phyloP scores from a whole-genome alignment of 2,888 invertebrate genomes.

The Amphipoea lucens region DNA sequence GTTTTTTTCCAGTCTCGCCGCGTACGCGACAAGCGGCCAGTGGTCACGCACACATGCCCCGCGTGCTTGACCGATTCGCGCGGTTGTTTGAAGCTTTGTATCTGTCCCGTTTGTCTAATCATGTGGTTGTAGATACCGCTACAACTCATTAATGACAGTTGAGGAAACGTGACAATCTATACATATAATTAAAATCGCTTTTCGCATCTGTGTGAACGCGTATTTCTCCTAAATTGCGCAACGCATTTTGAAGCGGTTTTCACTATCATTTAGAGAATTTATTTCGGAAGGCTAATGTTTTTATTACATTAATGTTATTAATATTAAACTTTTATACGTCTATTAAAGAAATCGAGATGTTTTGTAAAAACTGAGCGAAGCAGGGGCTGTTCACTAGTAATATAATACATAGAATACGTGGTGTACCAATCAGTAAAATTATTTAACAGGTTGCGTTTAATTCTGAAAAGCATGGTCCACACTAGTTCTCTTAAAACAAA shows the following conservation, averaged over 20 bases:
- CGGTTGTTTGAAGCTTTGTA: too few relatives aligned
- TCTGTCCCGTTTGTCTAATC: too few relatives aligned
- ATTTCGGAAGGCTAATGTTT: not conserved
- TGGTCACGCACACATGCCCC: too few relatives aligned
- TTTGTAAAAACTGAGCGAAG: not conserved
- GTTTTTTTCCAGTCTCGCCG: too few relatives aligned
- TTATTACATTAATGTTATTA: not conserved
- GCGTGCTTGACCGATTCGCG: too few relatives aligned
- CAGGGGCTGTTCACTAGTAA: not conserved
- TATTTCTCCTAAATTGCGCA: not conserved
- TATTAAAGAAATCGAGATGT: not conserved
- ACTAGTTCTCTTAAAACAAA: not conserved
- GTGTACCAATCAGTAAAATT: not conserved
- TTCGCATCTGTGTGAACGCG: not conserved
- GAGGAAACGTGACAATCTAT: not conserved
- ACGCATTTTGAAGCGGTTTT: not conserved
- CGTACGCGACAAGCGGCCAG: too few relatives aligned
- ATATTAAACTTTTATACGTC: not conserved
- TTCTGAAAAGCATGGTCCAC: not conserved
- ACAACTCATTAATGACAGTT: too few relatives aligned
- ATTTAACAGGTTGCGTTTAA: not conserved
- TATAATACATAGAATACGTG: not conserved
- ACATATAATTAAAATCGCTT: not conserved
- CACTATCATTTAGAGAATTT: not conserved
- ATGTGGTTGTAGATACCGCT: too few relatives aligned